Base-by-base conservation (phyloP, 2,797 vertebrate genomes). In the Spatula clypeata region DNA sequence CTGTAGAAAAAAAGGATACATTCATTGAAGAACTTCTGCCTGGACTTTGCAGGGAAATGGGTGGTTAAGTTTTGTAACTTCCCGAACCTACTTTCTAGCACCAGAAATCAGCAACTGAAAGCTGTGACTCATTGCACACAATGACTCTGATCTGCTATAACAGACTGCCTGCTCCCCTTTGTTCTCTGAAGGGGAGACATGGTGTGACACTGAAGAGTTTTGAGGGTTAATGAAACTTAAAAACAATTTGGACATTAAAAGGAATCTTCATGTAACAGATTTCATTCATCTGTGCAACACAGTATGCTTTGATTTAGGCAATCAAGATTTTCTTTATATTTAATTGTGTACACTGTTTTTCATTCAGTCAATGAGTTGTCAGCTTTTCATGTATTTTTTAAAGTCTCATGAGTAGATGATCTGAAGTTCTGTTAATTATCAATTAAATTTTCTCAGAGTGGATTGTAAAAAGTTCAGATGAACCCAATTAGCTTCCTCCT, bases 381-480 rank as follows among this genome's bases (percentile, higher is more conserved):
- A 92, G 82, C 88, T 98, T 97, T 98, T 98, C 87, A 97, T 97
- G 95, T 97, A 95, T 97, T 97, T 98, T 51, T 98, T 88, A 94
- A 98, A 97, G 85, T 92, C 95, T 93, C 90, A 90, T 0, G 3
- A 96, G 94, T 81, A 96, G 94, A 96, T 73, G 94, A 96, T 97
- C 93, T 86, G 94, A 97, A 98, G 93, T 97, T 73, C 77, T 97
- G 80, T 96, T 98, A 98, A 98, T 97, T 97, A 98, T 97, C 96
- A 98, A 97, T 98, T 98, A 98, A 96, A 90, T 96, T 97, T 98
- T 95, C 90, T 96, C 70, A 79, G 79, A 95, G 92, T 94, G 94
- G 84, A 96, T 82, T 97, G 90, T 97, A 96, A 97, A 97, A 97
- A 97, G 76, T 97, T 96, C 95, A 97, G 93, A 96, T 94, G 81